Evolutionary conservation across 2,113 vertebrate genomes (phyloP), one percentile per base, ranked within the genome.

Genomic region (Carassius carassius): DNA sequence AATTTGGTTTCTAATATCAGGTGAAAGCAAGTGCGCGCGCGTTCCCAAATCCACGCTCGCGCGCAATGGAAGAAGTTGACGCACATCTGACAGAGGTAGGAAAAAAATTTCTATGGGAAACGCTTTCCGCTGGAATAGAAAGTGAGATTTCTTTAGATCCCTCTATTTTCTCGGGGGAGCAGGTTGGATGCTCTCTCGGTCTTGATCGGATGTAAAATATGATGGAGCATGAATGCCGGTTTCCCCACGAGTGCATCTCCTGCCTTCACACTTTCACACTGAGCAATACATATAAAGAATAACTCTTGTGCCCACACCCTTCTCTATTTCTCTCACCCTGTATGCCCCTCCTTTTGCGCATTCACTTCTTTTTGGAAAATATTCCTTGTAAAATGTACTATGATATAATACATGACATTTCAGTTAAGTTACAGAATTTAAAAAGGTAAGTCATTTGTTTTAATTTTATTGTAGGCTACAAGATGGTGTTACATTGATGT

Each of bases 181-280:
- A 63, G 13, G 35, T 41, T 17, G n/a, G 21, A 78, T 60, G 35
- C 9, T n/a, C 56, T 41, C 12, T 49, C 23, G 16, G 69, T 54
- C 49, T 77, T 32, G 25, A 25, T 62, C 35, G 10, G 77, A 35
- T 63, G 56, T 63, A 5, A 79, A 44, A 63, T 25, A 16, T 6
- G 56, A 78, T 37, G 32, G 76, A 44, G 58, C 19, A n/a, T 60
- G 29, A 63, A 62, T 79, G 12, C 32, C 35, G 8, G 77, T 79
- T 79, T 79, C 37, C 37, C 14, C 37, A 23, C 58, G 70, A 62
- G 77, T 62, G 58, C 77, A 19, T 79, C 54, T 37, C 51, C 35
- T 78, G 32, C 29, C 54, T 41, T 37, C 21, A 67, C 62, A 67
- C n/a, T 81, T 32, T 17, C 14, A 80, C 58, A 80, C n/a, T 81